Conservation (phyloP, 2,888 invertebrate species). For the Kryphioiulus occultus region DNA sequence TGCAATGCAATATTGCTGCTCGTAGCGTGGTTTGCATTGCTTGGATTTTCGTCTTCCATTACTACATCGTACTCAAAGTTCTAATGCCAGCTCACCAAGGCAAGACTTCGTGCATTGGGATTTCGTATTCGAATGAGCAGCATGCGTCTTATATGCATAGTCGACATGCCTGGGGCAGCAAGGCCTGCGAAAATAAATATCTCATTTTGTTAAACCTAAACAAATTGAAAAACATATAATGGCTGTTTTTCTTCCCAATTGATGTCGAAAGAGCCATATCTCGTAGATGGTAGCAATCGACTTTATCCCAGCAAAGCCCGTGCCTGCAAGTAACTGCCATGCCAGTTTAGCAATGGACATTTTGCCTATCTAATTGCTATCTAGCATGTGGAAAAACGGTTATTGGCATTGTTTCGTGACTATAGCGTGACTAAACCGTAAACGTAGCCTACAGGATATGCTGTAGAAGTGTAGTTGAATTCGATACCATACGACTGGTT, state of each 20-base stretch:
- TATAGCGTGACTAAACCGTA: constrained; percentile 13
- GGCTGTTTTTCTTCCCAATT: neutral
- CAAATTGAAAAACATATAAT: constrained; percentile 7
- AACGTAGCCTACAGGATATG: neutral
- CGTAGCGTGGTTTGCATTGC: neutral
- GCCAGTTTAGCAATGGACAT: constrained; percentile 1
- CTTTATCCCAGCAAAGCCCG: neutral
- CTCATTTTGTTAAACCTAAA: constrained; percentile 13
- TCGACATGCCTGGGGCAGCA: neutral
- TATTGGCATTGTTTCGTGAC: neutral
- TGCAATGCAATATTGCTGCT: neutral
- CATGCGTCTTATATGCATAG: neutral
- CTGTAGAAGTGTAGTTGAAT: no score
- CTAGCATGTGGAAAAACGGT: neutral
- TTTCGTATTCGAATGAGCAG: neutral
- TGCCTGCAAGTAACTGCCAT: neutral
- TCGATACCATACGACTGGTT: neutral
- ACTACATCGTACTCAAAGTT: neutral
- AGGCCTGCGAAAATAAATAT: neutral
- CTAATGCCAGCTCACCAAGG: neutral
- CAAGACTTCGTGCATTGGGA: neutral
- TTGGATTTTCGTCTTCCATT: constrained; percentile 7
- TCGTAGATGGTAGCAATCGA: neutral
- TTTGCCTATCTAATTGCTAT: neutral
- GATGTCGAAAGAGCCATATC: neutral